These are phyloP conservation scores for Lepus timidus DNA, from an alignment of 2,113 vertebrate species.

Conservation along the genomic window DNA sequence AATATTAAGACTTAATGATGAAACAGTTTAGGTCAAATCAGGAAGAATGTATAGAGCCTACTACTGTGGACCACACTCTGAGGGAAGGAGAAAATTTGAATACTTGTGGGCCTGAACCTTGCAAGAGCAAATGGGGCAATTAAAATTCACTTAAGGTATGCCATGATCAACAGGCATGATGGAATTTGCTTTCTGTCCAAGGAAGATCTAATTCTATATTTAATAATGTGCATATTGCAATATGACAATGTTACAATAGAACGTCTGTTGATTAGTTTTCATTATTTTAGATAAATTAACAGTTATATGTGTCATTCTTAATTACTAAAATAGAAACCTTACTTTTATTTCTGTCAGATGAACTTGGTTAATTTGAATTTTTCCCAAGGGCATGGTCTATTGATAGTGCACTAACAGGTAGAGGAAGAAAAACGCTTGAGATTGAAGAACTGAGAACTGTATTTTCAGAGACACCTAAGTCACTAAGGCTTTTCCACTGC, in stretches of 20 bases:
- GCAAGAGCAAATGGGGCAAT: background rate
- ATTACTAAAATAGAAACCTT: background rate
- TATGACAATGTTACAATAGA: too few species aligned
- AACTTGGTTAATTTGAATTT: background rate
- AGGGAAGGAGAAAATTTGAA: background rate
- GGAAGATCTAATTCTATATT: background rate
- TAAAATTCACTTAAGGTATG: background rate
- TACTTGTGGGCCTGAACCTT: background rate
- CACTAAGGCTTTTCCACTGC: background rate
- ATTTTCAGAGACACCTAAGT: background rate
- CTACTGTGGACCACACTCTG: background rate
- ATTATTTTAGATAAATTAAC: background rate
- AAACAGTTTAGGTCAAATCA: background rate
- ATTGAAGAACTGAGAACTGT: background rate
- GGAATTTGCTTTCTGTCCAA: background rate
- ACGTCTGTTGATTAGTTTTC: background rate
- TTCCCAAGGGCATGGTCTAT: background rate
- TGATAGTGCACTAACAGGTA: background rate
- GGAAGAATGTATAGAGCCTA: background rate
- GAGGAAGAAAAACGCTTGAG: background rate
- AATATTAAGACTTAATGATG: background rate
- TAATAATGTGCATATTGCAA: background rate
- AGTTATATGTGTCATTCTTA: background rate
- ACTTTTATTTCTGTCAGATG: background rate
- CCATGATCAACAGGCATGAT: background rate